These are phyloP conservation scores for Metacarcinus magister DNA, from an alignment of 2,888 invertebrate species.

Conservation along the genomic window DNA sequence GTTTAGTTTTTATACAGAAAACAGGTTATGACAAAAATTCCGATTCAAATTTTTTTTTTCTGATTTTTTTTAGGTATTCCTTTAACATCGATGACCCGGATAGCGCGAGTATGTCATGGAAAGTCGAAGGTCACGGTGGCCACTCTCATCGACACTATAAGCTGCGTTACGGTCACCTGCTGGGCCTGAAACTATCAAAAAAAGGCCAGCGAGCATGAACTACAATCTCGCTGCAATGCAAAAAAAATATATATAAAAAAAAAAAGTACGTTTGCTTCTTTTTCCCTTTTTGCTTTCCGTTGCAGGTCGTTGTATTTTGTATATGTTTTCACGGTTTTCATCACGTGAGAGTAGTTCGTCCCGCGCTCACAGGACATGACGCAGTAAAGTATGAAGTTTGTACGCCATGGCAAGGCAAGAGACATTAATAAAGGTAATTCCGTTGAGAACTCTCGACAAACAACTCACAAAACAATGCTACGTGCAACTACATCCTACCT, in stretches of 20 bases:
- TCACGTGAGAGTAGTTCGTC: neutral
- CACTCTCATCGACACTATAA: constrained; percentile 4
- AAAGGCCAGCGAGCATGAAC: constrained; percentile 12
- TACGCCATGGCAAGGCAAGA: neutral
- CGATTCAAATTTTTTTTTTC: neutral
- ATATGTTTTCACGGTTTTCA: neutral
- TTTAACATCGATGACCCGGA: neutral
- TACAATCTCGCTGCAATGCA: constrained; percentile 18
- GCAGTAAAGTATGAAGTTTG: neutral
- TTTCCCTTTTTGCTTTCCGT: neutral
- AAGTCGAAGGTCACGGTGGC: neutral
- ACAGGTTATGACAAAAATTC: neutral
- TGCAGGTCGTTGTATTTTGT: neutral
- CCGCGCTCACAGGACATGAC: neutral
- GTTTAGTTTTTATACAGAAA: neutral
- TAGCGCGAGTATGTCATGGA: neutral
- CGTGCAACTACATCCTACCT: neutral
- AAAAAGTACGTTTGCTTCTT: neutral
- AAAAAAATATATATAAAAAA: neutral
- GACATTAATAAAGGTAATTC: neutral
- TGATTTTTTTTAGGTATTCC: neutral
- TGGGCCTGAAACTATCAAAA: constrained; percentile 5
- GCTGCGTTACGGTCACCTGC: constrained; percentile 4
- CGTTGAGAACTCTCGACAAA: neutral
- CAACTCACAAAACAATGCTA: neutral